These are phyloP conservation scores for Propithecus coquereli DNA, from an alignment of 2,113 vertebrate genomes.

Conservation along the genomic window DNA sequence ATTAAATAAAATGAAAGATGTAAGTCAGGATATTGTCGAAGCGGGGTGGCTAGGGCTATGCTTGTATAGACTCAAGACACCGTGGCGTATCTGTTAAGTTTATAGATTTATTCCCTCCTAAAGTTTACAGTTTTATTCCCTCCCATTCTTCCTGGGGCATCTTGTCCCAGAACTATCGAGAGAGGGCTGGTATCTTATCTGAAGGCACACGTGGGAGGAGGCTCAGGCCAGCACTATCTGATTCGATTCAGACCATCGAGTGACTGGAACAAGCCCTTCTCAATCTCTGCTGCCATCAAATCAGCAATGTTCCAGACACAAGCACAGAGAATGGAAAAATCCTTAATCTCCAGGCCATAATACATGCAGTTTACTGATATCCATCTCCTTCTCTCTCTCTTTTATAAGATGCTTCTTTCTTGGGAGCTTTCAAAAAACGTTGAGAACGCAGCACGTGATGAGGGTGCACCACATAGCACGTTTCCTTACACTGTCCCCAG, in stretches of 20 bases:
- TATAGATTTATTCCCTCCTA: background rate
- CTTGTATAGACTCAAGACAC: background rate
- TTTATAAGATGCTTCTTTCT: background rate
- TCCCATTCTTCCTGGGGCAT: background rate
- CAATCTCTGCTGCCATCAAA: background rate
- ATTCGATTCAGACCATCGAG: background rate
- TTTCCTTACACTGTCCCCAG: background rate
- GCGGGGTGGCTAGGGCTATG: no score
- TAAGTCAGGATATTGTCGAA: background rate
- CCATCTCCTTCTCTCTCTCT: accelerated
- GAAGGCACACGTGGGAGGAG: background rate
- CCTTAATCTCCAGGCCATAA: background rate
- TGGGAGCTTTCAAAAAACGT: background rate
- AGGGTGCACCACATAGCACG: background rate
- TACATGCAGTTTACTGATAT: background rate
- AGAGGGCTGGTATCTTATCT: background rate
- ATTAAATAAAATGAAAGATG: background rate
- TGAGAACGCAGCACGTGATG: background rate
- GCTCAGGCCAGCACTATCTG: background rate
- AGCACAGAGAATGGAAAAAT: background rate
- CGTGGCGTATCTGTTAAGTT: background rate
- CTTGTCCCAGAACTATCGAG: background rate
- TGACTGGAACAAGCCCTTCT: background rate
- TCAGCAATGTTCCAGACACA: background rate
- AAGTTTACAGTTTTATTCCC: background rate